Evolutionary conservation across 64 coral and sea anemone genomes (phyloP).

Genomic region (Anthopleura sola): DNA sequence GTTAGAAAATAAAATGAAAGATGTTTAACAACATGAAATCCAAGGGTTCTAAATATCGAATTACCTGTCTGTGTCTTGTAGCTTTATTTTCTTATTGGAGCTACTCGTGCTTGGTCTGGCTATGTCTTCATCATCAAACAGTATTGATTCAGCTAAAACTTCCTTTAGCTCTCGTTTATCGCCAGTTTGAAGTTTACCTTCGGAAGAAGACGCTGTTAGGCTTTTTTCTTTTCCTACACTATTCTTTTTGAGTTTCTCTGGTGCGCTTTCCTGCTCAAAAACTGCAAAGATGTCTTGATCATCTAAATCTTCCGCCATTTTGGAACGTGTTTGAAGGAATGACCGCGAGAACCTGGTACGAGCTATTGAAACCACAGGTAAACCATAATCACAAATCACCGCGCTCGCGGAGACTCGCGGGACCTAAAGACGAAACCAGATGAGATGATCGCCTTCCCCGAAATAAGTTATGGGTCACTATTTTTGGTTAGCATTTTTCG

Average conservation of each 20-base stretch:
- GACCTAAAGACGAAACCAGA: too few species aligned
- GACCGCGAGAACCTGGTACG: background rate
- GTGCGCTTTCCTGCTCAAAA: slow-evolving; percentile 69
- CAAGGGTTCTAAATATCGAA: too few species aligned
- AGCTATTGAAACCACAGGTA: background rate
- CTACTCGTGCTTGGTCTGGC: background rate
- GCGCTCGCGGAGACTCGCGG: too few species aligned
- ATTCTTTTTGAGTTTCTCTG: slow-evolving; percentile 43
- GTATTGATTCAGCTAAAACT: slow-evolving; percentile 34
- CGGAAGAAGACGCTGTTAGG: slow-evolving; percentile 14
- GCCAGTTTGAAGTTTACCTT: slow-evolving; percentile 15
- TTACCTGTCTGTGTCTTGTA: slow-evolving; percentile 50
- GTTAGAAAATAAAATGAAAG: background rate
- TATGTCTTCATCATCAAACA: slow-evolving; percentile 22
- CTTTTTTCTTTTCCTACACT: slow-evolving; percentile 33
- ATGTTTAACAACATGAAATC: background rate
- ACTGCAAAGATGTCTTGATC: slow-evolving; percentile 89
- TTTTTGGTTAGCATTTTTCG: too few species aligned
- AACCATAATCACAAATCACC: too few species aligned
- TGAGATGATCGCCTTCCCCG: too few species aligned
- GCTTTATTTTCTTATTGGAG: slow-evolving; percentile 59
- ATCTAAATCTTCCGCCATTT: slow-evolving; percentile 85
- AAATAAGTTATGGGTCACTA: too few species aligned
- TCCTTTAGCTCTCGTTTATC: slow-evolving; percentile 72
- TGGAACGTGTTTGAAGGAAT: slow-evolving; percentile 10